Percentiles rank a stretch among this genome's conserved stretches.
These are phyloP conservation scores for Heterochromis multidens DNA, from an alignment of 2,113 vertebrate species.

Conservation along the genomic window DNA sequence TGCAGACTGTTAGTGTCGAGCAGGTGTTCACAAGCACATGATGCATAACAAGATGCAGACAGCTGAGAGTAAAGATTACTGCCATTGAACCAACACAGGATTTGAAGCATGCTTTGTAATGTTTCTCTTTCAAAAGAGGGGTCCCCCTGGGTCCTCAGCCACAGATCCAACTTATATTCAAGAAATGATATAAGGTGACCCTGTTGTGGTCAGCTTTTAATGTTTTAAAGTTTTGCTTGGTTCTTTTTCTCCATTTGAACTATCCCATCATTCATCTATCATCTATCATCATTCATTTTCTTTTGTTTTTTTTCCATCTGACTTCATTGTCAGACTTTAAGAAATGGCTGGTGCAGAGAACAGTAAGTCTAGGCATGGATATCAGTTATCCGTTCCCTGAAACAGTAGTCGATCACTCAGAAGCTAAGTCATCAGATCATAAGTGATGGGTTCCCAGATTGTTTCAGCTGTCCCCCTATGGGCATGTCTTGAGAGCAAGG, in stretches of 20 bases:
- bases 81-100: not conserved
- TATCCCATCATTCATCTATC: not conserved
- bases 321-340: not conserved
- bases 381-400: not conserved
- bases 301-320: too few species aligned
- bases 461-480: not conserved
- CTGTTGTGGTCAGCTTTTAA: not conserved
- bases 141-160: not conserved
- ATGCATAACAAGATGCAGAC: not conserved
- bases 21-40: slow-evolving; percentile 27
- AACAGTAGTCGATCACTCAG: not conserved
- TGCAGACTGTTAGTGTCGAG: slow-evolving; percentile 2
- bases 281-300: too few species aligned
- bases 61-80: not conserved
- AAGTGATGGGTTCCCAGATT: not conserved
- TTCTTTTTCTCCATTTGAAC: not conserved
- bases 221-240: not conserved
- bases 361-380: not conserved
- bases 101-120: not conserved
- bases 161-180: not conserved
- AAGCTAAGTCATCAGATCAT: not conserved
- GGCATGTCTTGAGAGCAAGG: not conserved
- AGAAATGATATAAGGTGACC: not conserved
- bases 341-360: not conserved
- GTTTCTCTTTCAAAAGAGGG: not conserved